These are phyloP conservation scores for Nycteola revayana DNA, from an alignment of 2,888 invertebrate genomes.

Conservation along the genomic window DNA sequence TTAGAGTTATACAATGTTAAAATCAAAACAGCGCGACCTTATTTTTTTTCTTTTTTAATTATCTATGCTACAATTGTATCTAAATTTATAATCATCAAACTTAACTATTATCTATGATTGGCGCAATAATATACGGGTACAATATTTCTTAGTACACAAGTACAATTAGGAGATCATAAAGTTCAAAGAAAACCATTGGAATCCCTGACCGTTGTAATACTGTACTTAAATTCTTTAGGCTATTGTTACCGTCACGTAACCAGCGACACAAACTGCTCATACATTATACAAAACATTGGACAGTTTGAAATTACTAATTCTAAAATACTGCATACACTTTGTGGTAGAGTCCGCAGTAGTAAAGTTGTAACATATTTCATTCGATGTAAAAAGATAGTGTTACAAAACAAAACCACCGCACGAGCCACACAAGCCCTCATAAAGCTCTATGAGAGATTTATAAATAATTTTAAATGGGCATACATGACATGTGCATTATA, in stretches of 20 bases:
- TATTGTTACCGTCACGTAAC: constrained; percentile 16
- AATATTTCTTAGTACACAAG: too few species aligned
- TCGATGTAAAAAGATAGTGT: constrained; percentile 15
- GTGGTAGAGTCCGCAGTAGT: not conserved
- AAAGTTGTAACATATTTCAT: constrained; percentile 15
- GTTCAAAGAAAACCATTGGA: constrained; percentile 4
- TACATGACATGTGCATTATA: constrained; percentile 21
- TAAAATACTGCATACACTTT: constrained; percentile 1
- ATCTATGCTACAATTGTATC: too few species aligned
- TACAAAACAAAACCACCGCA: constrained; percentile 22
- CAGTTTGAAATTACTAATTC: constrained; percentile 25
- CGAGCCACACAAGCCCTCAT: constrained; percentile 15
- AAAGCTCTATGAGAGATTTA: constrained; percentile 32
- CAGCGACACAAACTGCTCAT: constrained; percentile 5
- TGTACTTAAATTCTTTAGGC: constrained; percentile 18
- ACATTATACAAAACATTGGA: constrained; percentile 5
- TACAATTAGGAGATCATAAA: too few species aligned
- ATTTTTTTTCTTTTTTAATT: too few species aligned
- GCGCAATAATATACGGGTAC: too few species aligned
- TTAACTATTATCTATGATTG: too few species aligned
- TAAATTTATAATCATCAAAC: too few species aligned
- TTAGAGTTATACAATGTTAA: too few species aligned
- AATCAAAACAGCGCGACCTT: too few species aligned
- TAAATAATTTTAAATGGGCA: constrained; percentile 27
- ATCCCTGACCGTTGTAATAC: too few species aligned